Conservation (phyloP, 1,140 invertebrate genomes). For the Batillaria attramentaria region DNA sequence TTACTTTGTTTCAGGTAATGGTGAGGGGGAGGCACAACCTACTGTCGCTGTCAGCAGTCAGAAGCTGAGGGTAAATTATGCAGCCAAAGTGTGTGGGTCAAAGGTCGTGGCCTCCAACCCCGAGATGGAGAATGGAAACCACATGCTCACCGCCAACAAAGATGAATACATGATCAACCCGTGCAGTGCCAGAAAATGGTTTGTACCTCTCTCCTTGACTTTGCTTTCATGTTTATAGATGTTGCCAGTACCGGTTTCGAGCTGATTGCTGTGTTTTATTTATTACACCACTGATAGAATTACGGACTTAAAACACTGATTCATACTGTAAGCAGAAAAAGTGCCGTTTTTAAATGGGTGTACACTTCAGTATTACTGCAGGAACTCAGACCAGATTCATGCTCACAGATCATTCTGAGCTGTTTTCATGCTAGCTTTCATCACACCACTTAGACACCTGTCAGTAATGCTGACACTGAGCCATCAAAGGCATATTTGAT, state of each 20-base stretch:
- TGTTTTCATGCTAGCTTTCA: too few species aligned
- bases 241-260: too few species aligned
- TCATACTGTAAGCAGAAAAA: too few species aligned
- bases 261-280: too few species aligned
- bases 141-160: conserved; percentile 87
- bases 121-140: conserved; percentile 86
- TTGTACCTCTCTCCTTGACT: conserved; percentile 75
- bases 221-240: too few species aligned
- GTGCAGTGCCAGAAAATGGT: conserved; percentile 79
- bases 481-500: too few species aligned
- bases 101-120: conserved; percentile 94
- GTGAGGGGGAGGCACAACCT: background rate
- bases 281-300: too few species aligned
- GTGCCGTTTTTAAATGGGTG: too few species aligned
- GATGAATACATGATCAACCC: conserved; percentile 99
- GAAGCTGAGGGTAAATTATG: conserved; percentile 75
- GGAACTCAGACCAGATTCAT: background rate
- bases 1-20: background rate
- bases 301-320: too few species aligned
- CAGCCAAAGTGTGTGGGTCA: conserved; percentile 95
- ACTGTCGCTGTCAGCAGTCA: conserved; percentile 66
- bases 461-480: too few species aligned
- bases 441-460: too few species aligned
- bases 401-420: background rate
- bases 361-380: too few species aligned